Evolutionary conservation across 2,113 vertebrate genomes (phyloP).

Genomic region (Spizaetus ornatus): DNA sequence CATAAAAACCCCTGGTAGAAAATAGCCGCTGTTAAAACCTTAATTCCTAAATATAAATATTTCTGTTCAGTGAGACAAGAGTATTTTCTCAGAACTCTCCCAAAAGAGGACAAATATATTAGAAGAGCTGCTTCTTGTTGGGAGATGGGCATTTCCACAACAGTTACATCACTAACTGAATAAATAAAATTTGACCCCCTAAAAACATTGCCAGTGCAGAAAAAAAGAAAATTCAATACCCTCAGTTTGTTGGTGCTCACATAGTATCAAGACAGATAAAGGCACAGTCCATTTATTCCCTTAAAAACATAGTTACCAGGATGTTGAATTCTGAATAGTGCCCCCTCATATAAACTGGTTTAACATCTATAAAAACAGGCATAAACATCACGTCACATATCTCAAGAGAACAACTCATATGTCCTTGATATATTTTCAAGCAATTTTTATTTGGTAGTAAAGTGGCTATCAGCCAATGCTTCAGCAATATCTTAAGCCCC

Average conservation of each 20-base stretch:
- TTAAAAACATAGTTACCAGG: background rate
- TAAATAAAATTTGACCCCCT: background rate
- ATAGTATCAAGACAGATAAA: background rate
- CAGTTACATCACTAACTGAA: background rate
- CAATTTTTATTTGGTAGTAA: slow-evolving; percentile 58
- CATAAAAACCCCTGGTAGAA: background rate
- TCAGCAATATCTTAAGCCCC: slow-evolving; percentile 47
- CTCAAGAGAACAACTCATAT: background rate
- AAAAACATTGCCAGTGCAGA: background rate
- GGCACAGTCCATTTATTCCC: background rate
- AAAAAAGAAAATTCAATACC: background rate
- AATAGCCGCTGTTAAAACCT: background rate
- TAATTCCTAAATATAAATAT: background rate
- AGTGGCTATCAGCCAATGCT: slow-evolving; percentile 56
- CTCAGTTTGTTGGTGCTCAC: background rate
- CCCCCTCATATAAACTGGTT: background rate
- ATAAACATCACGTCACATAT: slow-evolving; percentile 1
- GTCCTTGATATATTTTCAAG: slow-evolving; percentile 57
- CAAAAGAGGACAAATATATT: background rate
- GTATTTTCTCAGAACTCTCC: background rate
- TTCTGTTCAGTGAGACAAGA: background rate
- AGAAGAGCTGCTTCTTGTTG: background rate
- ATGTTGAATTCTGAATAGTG: background rate
- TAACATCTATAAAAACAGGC: slow-evolving; percentile 32
- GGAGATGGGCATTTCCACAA: background rate